Evolutionary conservation across 2,113 vertebrate genomes (phyloP).

Genomic region (Dendropsophus ebraccatus): DNA sequence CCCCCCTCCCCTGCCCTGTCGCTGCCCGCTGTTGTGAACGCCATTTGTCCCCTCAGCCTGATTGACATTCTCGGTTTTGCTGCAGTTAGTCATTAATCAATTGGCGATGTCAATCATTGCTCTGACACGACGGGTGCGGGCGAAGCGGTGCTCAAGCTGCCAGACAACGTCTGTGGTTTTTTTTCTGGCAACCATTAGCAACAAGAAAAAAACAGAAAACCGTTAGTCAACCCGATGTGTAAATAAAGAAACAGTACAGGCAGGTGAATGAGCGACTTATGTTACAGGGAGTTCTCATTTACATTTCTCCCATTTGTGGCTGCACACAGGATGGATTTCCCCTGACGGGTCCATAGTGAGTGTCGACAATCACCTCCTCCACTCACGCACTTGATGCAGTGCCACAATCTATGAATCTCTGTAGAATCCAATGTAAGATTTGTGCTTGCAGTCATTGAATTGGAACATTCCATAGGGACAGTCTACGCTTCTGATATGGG

Average conservation of each 20-base stretch:
- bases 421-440: too few relatives aligned
- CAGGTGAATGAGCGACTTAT: not conserved
- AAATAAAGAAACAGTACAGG: not conserved
- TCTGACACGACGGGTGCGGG: not conserved
- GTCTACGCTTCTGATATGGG: too few relatives aligned
- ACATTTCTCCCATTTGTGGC: too few relatives aligned
- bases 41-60: not conserved
- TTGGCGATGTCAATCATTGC: not conserved
- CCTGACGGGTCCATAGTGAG: too few relatives aligned
- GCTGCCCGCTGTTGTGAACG: not conserved
- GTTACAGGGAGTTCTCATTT: too few relatives aligned
- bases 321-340: too few relatives aligned
- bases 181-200: slow-evolving; percentile 2
- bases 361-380: too few relatives aligned
- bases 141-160: not conserved
- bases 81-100: slow-evolving; percentile 1
- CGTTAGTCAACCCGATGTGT: not conserved
- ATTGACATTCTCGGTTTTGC: not conserved
- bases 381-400: too few relatives aligned
- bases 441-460: too few relatives aligned
- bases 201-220: not conserved
- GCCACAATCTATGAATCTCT: too few relatives aligned
- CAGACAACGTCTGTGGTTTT: not conserved
- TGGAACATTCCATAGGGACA: too few relatives aligned
- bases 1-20: not conserved